A percentile compares a stretch with the other conserved stretches of the same genome.
phyloP scores from a whole-genome alignment of 1,140 invertebrate species.

The Drosophila athabasca region DNA sequence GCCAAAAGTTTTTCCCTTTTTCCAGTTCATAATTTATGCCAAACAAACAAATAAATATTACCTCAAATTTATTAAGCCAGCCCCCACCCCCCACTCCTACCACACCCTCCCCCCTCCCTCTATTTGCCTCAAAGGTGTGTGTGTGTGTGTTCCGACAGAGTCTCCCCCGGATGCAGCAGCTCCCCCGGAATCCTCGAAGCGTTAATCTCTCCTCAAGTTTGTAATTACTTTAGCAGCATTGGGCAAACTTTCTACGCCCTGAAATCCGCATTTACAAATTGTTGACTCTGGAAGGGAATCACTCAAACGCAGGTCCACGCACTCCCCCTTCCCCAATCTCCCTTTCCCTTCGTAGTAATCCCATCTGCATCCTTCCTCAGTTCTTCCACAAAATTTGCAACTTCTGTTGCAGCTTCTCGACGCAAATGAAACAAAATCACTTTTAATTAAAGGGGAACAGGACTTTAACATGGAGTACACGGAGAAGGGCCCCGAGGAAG shows the following conservation, averaged over 20 bases:
- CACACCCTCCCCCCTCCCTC: not conserved
- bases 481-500: not conserved
- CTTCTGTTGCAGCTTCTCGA: conserved; percentile 14
- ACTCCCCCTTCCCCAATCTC: not conserved
- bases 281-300: conserved; percentile 30
- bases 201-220: conserved; percentile 72
- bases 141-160: conserved; percentile 10
- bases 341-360: no score
- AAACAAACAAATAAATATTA: conserved; percentile 54
- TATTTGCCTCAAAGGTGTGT: conserved; percentile 1
- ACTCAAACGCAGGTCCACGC: conserved; percentile 26
- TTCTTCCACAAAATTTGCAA: conserved; percentile 5
- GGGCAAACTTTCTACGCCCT: conserved; percentile 29
- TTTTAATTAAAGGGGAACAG: conserved; percentile 72
- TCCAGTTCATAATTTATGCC: conserved; percentile 55
- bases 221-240: conserved; percentile 55
- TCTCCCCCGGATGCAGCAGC: not conserved
- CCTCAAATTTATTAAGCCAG: conserved; percentile 61
- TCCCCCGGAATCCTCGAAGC: conserved; percentile 18
- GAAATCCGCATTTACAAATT: conserved; percentile 63
- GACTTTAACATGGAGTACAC: conserved; percentile 19
- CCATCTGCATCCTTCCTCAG: not conserved
- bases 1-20: conserved; percentile 48
- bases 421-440: conserved; percentile 71
- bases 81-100: no score